Evolutionary conservation across 2,113 vertebrate species (phyloP).

Genomic region (Lichenostomus cassidix): DNA sequence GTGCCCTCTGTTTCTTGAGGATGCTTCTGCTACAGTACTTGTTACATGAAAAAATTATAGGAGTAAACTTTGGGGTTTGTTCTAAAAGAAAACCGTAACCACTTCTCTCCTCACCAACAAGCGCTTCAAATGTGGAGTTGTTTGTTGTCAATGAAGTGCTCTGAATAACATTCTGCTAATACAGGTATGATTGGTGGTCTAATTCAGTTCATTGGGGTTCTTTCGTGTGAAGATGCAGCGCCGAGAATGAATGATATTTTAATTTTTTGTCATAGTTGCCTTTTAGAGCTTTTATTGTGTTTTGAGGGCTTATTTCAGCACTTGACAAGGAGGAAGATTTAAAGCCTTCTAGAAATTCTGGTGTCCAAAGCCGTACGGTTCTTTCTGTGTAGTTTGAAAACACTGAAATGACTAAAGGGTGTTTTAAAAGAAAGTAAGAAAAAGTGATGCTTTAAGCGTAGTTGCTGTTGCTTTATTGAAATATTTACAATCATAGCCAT

Average conservation of each 20-base stretch:
- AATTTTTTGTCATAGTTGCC: background rate
- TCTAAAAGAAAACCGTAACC: conserved; percentile 10
- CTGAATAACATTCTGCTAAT: conserved; percentile 1
- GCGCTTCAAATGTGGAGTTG: background rate
- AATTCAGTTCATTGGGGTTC: rapidly evolving
- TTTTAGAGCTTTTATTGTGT: background rate
- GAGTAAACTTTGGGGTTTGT: conserved; percentile 20
- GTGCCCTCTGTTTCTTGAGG: conserved; percentile 56
- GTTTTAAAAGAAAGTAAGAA: conserved; percentile 8
- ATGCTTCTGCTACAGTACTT: conserved; percentile 45
- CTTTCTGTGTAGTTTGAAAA: background rate
- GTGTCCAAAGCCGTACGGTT: background rate
- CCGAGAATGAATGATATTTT: background rate
- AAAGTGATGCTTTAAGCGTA: background rate
- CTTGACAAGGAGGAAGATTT: background rate
- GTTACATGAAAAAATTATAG: conserved; percentile 19
- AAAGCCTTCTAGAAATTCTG: background rate
- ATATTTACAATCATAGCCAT: background rate
- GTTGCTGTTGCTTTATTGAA: background rate
- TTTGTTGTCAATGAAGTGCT: conserved; percentile 6
- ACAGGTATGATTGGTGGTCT: background rate
- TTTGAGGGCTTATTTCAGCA: background rate
- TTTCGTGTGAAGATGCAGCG: background rate
- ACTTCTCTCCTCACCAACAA: background rate
- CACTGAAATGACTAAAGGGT: background rate